Percentiles rank a stretch among this genome's conserved stretches.
These are phyloP conservation scores for Rhagonycha lutea DNA, from an alignment of 2,888 invertebrate species.

Conservation along the genomic window DNA sequence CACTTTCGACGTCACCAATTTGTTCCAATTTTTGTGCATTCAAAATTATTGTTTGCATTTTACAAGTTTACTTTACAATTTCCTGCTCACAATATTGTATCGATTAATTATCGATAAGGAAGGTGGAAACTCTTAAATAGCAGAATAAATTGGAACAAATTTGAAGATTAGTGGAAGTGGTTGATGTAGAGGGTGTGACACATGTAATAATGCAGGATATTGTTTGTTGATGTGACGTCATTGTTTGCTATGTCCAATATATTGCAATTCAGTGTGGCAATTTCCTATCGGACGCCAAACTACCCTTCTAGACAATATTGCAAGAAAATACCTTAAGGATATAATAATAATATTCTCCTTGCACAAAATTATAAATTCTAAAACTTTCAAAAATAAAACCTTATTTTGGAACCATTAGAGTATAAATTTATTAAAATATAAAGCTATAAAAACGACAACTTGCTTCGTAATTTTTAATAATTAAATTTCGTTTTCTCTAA, in stretches of 20 bases:
- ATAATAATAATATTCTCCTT: neutral
- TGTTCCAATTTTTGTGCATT: conserved; percentile 18
- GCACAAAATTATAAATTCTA: too few species aligned
- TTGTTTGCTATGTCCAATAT: conserved; percentile 55
- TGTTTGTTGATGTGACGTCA: conserved; percentile 52
- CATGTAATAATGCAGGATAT: conserved; percentile 44
- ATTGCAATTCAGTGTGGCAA: conserved; percentile 55
- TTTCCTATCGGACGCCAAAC: conserved; percentile 44
- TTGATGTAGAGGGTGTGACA: conserved; percentile 35
- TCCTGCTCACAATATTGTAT: neutral
- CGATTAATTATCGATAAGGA: conserved; percentile 10
- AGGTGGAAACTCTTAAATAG: conserved; percentile 2
- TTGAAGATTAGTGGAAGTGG: conserved; percentile 19
- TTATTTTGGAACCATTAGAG: too few species aligned
- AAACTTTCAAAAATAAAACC: too few species aligned
- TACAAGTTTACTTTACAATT: conserved; percentile 2
- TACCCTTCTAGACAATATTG: conserved; percentile 21
- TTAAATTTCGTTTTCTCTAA: conserved; percentile 16
- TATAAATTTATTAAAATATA: neutral
- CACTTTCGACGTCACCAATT: conserved; percentile 20
- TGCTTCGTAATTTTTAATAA: neutral
- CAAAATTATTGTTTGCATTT: conserved; percentile 9
- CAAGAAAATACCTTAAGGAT: neutral
- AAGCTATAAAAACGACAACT: neutral
- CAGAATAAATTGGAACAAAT: conserved; percentile 9